Percentiles rank a stretch among this genome's conserved stretches.
Conservation (phyloP, 2,797 vertebrate genomes). For the Clarias platycephalus region DNA sequence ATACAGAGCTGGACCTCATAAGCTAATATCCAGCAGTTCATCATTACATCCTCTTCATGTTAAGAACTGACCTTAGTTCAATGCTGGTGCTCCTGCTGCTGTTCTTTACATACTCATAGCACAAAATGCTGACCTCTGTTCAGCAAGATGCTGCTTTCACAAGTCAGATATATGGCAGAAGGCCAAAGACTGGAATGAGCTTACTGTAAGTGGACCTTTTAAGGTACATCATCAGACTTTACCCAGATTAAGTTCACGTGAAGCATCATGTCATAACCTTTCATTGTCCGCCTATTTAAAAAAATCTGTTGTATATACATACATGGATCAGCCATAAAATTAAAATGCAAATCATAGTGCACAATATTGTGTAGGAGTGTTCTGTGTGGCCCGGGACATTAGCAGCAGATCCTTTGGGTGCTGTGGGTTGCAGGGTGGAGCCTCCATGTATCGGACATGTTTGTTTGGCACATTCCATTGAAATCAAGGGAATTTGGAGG, state of each 20-base stretch:
- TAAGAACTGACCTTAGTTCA: slow-evolving; percentile 17
- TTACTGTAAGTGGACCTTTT: neutral
- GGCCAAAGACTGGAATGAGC: neutral
- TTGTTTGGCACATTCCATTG: too few relatives aligned
- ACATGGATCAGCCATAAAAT: too few relatives aligned
- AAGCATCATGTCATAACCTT: neutral
- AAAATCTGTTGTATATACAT: neutral
- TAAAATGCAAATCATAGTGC: too few relatives aligned
- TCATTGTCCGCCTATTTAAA: neutral
- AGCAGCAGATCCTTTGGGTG: too few relatives aligned
- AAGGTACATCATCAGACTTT: neutral
- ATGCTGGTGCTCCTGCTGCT: slow-evolving; percentile 1
- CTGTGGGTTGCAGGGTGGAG: too few relatives aligned
- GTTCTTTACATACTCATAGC: slow-evolving; percentile 1
- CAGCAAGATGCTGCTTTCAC: neutral
- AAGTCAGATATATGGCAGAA: slow-evolving; percentile 7
- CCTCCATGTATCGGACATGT: too few relatives aligned
- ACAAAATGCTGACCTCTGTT: slow-evolving; percentile 2
- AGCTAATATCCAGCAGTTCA: slow-evolving; percentile 23
- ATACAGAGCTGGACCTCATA: slow-evolving; percentile 62
- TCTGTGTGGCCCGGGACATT: too few relatives aligned
- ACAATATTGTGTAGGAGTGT: too few relatives aligned
- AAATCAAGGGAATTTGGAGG: too few relatives aligned
- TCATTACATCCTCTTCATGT: slow-evolving; percentile 25
- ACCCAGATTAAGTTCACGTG: neutral